These are phyloP conservation scores for Chaetura pelagica DNA, from an alignment of 2,113 vertebrate genomes.

Conservation along the genomic window DNA sequence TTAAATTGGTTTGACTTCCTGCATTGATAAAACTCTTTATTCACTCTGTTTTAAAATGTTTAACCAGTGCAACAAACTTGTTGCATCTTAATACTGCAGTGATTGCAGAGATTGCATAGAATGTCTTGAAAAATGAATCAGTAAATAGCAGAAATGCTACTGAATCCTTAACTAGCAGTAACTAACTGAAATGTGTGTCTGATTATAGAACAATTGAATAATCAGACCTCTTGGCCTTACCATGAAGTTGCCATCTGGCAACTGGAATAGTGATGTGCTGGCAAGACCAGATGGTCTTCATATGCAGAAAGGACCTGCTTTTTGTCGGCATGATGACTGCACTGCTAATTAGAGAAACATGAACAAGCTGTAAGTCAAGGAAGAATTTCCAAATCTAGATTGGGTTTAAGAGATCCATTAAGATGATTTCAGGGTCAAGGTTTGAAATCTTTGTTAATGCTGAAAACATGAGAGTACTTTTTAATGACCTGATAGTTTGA, in stretches of 20 bases:
- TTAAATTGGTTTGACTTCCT: not conserved
- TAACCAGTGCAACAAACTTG: not conserved
- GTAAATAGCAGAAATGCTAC: not conserved
- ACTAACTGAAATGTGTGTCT: not conserved
- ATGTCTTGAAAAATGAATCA: not conserved
- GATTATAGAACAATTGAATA: slow-evolving; percentile 22
- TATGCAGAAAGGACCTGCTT: slow-evolving; percentile 1
- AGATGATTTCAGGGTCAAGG: not conserved
- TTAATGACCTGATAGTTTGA: not conserved
- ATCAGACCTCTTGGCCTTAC: slow-evolving; percentile 21
- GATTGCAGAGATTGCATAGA: not conserved
- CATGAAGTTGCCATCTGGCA: slow-evolving; percentile 25
- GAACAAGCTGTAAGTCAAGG: not conserved
- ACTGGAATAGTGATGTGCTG: not conserved
- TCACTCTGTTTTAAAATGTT: not conserved
- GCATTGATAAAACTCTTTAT: not conserved
- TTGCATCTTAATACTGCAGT: not conserved
- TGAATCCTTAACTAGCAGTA: not conserved
- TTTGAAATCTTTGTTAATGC: not conserved
- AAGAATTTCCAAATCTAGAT: not conserved
- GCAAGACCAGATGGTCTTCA: slow-evolving; percentile 29
- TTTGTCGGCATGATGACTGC: not conserved
- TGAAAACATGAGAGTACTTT: not conserved
- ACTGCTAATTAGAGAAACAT: slow-evolving; percentile 25
- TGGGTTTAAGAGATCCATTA: not conserved